Conservation (phyloP, 2,113 vertebrate species). For the Laterallus jamaicensis region DNA sequence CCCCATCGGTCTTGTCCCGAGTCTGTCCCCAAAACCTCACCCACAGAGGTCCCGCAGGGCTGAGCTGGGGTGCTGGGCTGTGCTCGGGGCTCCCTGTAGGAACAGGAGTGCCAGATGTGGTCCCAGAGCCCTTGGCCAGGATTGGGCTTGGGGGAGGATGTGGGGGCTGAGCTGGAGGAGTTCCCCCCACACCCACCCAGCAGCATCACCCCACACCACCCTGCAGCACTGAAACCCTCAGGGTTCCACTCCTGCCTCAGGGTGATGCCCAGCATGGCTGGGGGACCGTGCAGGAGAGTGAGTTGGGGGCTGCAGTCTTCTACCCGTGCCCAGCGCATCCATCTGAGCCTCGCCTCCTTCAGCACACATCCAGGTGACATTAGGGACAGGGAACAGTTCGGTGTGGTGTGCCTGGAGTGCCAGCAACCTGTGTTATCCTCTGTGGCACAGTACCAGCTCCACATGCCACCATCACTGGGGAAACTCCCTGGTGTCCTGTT, state of each 20-base stretch:
- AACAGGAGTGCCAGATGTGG: neutral
- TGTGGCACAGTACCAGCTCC: too few relatives aligned
- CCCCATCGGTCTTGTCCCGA: neutral
- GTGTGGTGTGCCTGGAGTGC: neutral
- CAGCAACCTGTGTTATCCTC: neutral
- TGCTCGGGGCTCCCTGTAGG: neutral
- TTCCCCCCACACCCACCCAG: too few relatives aligned
- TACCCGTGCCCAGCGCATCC: too few relatives aligned
- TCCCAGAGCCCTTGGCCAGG: neutral
- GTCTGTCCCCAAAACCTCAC: neutral
- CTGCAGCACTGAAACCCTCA: accelerated
- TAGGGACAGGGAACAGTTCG: too few relatives aligned
- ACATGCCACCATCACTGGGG: neutral
- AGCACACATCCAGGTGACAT: too few relatives aligned
- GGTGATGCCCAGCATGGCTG: accelerated
- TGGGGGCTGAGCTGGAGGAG: neutral
- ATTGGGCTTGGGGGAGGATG: accelerated
- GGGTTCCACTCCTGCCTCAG: accelerated
- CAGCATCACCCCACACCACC: neutral
- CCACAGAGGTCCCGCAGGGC: neutral
- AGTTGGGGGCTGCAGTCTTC: too few relatives aligned
- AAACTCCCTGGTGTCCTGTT: accelerated
- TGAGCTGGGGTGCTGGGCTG: neutral
- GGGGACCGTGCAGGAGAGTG: neutral
- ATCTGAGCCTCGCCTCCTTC: too few relatives aligned